Conservation (phyloP, 2,888 invertebrate species). For the Hyppa rectilinea region DNA sequence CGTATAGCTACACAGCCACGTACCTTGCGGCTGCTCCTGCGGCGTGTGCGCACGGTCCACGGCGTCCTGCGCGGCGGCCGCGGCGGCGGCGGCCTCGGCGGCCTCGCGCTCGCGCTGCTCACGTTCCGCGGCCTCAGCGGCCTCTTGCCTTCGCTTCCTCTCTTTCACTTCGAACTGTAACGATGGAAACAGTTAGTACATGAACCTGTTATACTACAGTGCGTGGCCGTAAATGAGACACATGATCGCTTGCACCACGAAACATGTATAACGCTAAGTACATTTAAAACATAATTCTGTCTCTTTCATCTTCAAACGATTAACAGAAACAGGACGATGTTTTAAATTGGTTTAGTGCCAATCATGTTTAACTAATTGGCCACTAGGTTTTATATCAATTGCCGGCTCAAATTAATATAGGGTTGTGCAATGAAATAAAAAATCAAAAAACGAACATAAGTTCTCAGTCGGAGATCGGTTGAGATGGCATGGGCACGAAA, state of each 20-base stretch:
- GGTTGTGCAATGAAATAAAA: too few species aligned
- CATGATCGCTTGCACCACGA: background rate
- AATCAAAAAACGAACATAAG: too few species aligned
- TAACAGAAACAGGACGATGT: background rate
- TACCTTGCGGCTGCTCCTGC: conserved; percentile 83
- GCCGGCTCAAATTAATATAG: too few species aligned
- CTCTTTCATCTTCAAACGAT: background rate
- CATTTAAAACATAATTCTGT: background rate
- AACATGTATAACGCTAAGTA: background rate
- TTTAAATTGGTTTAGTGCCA: background rate
- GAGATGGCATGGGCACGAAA: too few species aligned
- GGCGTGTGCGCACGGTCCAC: conserved; percentile 83
- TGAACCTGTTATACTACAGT: background rate
- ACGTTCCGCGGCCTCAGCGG: conserved; percentile 95
- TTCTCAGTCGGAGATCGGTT: too few species aligned
- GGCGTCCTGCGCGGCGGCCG: conserved; percentile 82
- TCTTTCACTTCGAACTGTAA: conserved; percentile 98
- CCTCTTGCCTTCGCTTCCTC: conserved; percentile 96
- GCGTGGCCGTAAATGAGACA: background rate
- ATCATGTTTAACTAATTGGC: background rate
- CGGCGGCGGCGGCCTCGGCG: conserved; percentile 85
- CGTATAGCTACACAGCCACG: background rate
- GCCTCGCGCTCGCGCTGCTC: conserved; percentile 92
- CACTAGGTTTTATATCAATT: too few species aligned
- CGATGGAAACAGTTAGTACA: background rate